Evolutionary conservation across 1,140 invertebrate species (phyloP).

Genomic region (Papilio dardanus): DNA sequence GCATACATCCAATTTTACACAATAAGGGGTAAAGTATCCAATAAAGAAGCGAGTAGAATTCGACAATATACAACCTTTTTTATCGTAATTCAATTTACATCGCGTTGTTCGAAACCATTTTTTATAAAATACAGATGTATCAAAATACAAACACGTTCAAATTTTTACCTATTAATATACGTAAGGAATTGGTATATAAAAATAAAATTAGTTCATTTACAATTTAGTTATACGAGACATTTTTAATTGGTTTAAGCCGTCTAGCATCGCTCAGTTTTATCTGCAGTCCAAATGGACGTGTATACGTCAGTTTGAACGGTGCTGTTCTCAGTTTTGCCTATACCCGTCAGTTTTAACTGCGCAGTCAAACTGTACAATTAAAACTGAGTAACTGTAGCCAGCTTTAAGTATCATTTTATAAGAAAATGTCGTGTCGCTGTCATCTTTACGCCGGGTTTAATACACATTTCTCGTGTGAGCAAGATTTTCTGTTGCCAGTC

Average conservation of each 20-base stretch:
- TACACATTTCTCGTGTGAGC: background rate
- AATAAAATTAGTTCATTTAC: no score
- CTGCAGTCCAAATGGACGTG: no score
- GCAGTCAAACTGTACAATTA: no score
- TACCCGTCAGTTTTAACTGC: no score
- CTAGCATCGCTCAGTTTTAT: no score
- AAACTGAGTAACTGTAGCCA: no score
- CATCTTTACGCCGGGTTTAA: background rate
- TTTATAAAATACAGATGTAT: background rate
- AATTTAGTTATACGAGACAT: no score
- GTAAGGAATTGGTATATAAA: background rate
- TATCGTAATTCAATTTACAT: slow-evolving; percentile 30
- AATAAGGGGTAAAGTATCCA: slow-evolving; percentile 26
- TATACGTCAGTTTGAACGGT: no score
- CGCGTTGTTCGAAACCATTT: background rate
- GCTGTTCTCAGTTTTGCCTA: no score
- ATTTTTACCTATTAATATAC: background rate
- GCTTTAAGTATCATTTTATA: background rate
- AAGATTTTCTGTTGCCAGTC: background rate
- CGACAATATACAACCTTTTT: slow-evolving; percentile 20
- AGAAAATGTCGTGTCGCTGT: background rate
- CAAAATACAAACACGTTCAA: no score
- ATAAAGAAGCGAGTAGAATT: slow-evolving; percentile 12
- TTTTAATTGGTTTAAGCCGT: no score
- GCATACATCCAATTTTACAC: slow-evolving; percentile 3